Percentiles rank a stretch among this genome's conserved stretches.
Conservation (phyloP, 1,140 invertebrate genomes). For the Lucilia cuprina region DNA sequence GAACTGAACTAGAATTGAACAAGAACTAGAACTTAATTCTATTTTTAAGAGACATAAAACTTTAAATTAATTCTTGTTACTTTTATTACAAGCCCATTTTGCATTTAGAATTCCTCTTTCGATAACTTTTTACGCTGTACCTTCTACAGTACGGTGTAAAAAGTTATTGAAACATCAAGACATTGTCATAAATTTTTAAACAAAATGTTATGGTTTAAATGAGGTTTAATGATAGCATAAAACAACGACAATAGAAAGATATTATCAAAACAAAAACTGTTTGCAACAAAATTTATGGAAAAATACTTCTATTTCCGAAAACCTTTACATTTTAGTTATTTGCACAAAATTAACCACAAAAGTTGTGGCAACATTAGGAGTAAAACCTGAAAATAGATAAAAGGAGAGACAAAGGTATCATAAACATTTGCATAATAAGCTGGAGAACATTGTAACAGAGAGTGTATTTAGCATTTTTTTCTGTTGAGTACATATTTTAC, state of each 20-base stretch:
- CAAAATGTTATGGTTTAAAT: background rate
- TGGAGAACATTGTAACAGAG: background rate
- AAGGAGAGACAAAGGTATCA: background rate
- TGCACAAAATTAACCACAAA: background rate
- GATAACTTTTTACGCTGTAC: too few species aligned
- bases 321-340: background rate
- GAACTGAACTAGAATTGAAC: too few species aligned
- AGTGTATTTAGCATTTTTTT: background rate
- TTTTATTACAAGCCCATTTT: too few species aligned
- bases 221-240: background rate
- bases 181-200: background rate
- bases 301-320: background rate
- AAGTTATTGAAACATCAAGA: background rate
- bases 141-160: background rate
- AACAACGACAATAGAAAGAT: background rate
- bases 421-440: constrained; percentile 1
- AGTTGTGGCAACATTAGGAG: background rate
- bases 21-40: too few species aligned
- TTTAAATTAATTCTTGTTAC: too few species aligned
- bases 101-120: background rate
- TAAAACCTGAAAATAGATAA: background rate
- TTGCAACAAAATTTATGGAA: background rate
- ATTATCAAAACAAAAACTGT: background rate
- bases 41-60: too few species aligned
- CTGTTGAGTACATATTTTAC: background rate